Evolutionary conservation across 2,888 invertebrate species (phyloP), one percentile per base, ranked within the genome.

Genomic region (Arctia plantaginis): DNA sequence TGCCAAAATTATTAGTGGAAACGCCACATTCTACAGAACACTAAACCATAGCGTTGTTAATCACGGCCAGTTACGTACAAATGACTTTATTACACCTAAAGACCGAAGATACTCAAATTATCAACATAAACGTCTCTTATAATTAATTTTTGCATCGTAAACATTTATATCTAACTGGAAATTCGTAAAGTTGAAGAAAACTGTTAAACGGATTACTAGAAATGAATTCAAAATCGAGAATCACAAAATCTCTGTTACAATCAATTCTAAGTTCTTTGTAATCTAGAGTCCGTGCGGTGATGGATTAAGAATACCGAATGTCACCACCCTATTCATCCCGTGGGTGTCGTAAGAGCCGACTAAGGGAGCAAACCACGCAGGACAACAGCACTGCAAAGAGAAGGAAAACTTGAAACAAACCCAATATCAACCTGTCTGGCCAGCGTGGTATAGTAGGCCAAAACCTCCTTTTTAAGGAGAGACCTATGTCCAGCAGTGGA

Each of bases 31-130:
- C 69, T 73, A 64, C 64, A 44, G 67, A 73, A 69, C 47, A 69
- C 39, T 73, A 69, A 73, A 27, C 33, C 30, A 65, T 18, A 47
- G 41, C 59, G 59, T 20, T 18, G 44, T 51, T 73, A 73, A 69
- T 64, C 68, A 69, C 51, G 55, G 73, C 30, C 51, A 15, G 65
- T 47, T 20, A 41, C 51, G 30, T 69, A 35, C 69, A 55, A 71
- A 73, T 73, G 69, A 84, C 71, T 82, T 83, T 84, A 83, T 84
- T 77, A 73, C 80, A 84, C 85, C 80, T 79, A 76, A 65, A 73
- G 27, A 55, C 73, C 20, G 47, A 47, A 62, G 69, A 72, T 68
- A 77, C 84, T 72, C 73, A 80, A 82, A 79, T 82, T 30, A 41
- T 73, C 55, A 44, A 30, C 76, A 76, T 84, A 82, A 83, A 84